These are phyloP conservation scores for Pseudomyrmex sp. DNA, from an alignment of 1,140 invertebrate species.

Conservation along the genomic window DNA sequence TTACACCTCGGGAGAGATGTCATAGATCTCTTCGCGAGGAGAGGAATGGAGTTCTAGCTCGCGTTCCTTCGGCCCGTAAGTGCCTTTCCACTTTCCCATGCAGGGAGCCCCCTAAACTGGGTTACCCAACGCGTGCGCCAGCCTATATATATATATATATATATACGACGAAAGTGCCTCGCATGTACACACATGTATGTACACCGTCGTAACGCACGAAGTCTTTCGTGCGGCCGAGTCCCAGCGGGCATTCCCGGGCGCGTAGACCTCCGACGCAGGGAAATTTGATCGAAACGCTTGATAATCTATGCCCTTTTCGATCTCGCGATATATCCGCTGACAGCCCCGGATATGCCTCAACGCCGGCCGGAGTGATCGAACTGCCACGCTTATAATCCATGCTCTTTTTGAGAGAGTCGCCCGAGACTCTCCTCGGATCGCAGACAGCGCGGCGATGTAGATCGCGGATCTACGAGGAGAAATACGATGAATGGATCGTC, in stretches of 20 bases:
- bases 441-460: background rate
- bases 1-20: slow-evolving; percentile 51
- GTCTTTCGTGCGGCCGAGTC: slow-evolving; percentile 45
- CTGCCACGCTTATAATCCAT: slow-evolving; percentile 63
- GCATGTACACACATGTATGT: background rate
- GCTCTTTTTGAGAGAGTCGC: slow-evolving; percentile 60
- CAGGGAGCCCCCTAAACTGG: slow-evolving; percentile 37
- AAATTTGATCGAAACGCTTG: slow-evolving; percentile 73
- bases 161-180: slow-evolving; percentile 34
- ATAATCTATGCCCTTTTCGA: slow-evolving; percentile 74
- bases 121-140: background rate
- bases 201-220: slow-evolving; percentile 41
- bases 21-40: slow-evolving; percentile 32
- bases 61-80: slow-evolving; percentile 51
- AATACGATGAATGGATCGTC: slow-evolving; percentile 30
- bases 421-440: background rate
- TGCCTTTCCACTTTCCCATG: slow-evolving; percentile 40
- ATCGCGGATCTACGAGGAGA: background rate
- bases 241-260: slow-evolving; percentile 7
- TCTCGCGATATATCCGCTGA: slow-evolving; percentile 53
- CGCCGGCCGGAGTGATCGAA: slow-evolving; percentile 46
- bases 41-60: background rate
- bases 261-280: slow-evolving; percentile 17
- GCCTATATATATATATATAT: no score
- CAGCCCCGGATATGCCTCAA: slow-evolving; percentile 49